Evolutionary conservation across 2,888 invertebrate genomes (phyloP).

Genomic region (Pollenia labialis): DNA sequence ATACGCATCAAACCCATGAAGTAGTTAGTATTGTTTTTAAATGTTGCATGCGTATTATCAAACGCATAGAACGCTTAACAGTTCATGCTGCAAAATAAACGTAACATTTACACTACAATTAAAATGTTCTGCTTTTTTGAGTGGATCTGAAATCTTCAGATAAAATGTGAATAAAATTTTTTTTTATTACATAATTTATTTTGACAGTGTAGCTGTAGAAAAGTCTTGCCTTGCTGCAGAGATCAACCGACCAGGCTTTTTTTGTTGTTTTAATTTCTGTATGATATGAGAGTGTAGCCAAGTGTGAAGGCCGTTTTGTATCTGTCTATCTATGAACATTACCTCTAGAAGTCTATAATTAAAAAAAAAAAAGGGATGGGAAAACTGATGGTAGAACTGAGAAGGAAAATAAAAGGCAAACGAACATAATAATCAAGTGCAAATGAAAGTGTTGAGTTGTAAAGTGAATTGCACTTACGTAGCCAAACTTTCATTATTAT

Average conservation of each 20-base stretch:
- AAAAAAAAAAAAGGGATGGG: slow-evolving; percentile 17
- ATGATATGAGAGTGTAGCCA: slow-evolving; percentile 74
- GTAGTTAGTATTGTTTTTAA: too few relatives aligned
- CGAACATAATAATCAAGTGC: slow-evolving; percentile 7
- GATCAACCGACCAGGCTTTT: slow-evolving; percentile 34
- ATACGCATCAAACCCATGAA: too few relatives aligned
- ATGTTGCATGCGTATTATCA: too few relatives aligned
- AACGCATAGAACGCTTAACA: too few relatives aligned
- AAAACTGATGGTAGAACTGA: slow-evolving; percentile 13
- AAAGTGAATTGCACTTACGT: slow-evolving; percentile 31
- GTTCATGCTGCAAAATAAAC: too few relatives aligned
- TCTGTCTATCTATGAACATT: slow-evolving; percentile 54
- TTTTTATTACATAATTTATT: background rate
- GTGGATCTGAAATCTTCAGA: too few relatives aligned
- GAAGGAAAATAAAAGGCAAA: slow-evolving; percentile 12
- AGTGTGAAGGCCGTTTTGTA: slow-evolving; percentile 81
- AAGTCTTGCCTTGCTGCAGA: slow-evolving; percentile 15
- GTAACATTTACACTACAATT: too few relatives aligned
- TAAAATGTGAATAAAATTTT: background rate
- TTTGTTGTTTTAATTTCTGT: slow-evolving; percentile 21
- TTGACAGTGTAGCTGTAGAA: slow-evolving; percentile 29
- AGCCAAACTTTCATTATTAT: slow-evolving; percentile 68
- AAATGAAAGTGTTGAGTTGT: slow-evolving; percentile 62
- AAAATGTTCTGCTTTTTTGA: too few relatives aligned
- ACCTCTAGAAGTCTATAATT: slow-evolving; percentile 62